These are phyloP conservation scores for Apodemia hepburni DNA, from an alignment of 2,888 invertebrate genomes.

Conservation along the genomic window DNA sequence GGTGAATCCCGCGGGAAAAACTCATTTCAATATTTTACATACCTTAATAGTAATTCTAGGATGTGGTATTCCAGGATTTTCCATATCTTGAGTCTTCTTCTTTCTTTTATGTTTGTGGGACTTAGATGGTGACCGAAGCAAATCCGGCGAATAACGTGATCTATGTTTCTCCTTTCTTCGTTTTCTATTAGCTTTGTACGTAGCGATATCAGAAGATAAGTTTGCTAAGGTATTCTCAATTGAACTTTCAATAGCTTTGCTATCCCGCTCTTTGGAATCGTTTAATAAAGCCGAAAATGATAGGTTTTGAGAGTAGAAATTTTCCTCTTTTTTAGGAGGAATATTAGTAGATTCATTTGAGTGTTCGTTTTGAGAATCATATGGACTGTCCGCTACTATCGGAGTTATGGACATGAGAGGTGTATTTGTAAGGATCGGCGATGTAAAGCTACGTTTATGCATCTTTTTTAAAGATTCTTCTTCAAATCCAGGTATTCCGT, in stretches of 20 bases:
- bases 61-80: conserved; percentile 78
- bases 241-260: conserved; percentile 68
- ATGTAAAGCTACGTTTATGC: conserved; percentile 71
- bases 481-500: conserved; percentile 46
- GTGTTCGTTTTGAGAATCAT: conserved; percentile 73
- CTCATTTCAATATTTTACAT: conserved; percentile 25
- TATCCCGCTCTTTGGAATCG: conserved; percentile 63
- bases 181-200: conserved; percentile 83
- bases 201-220: conserved; percentile 70
- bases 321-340: conserved; percentile 45
- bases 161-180: conserved; percentile 88
- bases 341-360: conserved; percentile 64
- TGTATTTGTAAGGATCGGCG: conserved; percentile 71
- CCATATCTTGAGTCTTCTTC: conserved; percentile 86
- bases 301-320: conserved; percentile 57
- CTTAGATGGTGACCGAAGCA: conserved; percentile 82
- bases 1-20: too few species aligned
- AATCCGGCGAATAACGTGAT: conserved; percentile 85
- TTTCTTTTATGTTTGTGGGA: conserved; percentile 91
- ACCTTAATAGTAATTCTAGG: conserved; percentile 92
- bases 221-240: conserved; percentile 71
- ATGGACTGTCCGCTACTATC: conserved; percentile 72
- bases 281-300: conserved; percentile 72
- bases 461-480: conserved; percentile 55
- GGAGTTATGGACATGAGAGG: conserved; percentile 77